Percentiles rank a stretch among this genome's conserved stretches.
These are phyloP conservation scores for Tetramorium simillimum DNA, from an alignment of 1,140 invertebrate genomes.

Conservation along the genomic window DNA sequence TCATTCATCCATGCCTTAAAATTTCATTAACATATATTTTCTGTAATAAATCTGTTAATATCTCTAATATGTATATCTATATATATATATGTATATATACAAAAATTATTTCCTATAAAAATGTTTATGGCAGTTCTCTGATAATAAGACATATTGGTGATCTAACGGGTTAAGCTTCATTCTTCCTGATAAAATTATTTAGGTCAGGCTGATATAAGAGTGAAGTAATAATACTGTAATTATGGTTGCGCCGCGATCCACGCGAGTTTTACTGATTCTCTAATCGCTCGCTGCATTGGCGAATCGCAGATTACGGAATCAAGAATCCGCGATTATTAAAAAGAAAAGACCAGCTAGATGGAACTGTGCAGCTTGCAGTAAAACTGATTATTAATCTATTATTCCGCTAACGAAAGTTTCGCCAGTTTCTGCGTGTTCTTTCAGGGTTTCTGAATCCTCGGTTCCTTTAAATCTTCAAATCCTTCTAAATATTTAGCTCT, in stretches of 20 bases:
- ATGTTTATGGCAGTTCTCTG: not conserved
- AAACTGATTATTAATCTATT: conserved; percentile 23
- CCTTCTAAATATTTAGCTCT: not conserved
- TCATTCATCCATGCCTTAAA: not conserved
- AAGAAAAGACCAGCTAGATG: not conserved
- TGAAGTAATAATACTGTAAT: conserved; percentile 64
- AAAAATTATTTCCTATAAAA: not conserved
- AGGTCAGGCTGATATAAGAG: conserved; percentile 1
- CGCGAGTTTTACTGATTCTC: not conserved
- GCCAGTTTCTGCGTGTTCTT: not conserved
- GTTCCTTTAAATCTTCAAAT: not conserved
- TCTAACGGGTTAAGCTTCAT: not conserved
- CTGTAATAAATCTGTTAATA: no score
- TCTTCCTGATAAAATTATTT: not conserved
- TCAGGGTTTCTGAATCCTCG: not conserved
- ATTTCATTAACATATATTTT: not conserved
- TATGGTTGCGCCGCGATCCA: not conserved
- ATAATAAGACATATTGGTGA: not conserved
- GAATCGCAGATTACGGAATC: not conserved
- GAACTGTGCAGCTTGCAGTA: not conserved
- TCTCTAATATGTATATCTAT: not conserved
- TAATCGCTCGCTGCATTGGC: not conserved
- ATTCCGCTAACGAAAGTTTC: not conserved
- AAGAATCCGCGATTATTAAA: not conserved
- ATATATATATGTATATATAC: not conserved